Evolutionary conservation across 92 coral and sea anemone species (phyloP).

Genomic region (Diadumene lineata): DNA sequence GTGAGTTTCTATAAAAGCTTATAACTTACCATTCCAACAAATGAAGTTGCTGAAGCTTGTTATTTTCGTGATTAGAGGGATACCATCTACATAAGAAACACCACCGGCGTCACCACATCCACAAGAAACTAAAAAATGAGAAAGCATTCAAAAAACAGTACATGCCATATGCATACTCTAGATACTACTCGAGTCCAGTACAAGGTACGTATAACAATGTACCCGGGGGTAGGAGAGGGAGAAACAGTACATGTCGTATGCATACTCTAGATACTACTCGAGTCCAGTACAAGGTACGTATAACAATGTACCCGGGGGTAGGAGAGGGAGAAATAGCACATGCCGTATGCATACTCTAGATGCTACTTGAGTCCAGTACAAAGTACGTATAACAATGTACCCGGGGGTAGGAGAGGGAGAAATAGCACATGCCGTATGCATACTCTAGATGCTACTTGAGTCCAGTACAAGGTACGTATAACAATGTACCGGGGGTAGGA

Average conservation of each 20-base stretch:
- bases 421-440: not conserved
- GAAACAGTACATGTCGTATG: conserved; percentile 3
- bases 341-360: conserved; percentile 1
- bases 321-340: conserved; percentile 1
- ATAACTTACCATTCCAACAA: no score
- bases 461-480: conserved; percentile 9
- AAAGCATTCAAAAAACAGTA: conserved; percentile 9
- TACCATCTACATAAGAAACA: conserved; percentile 3
- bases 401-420: no score
- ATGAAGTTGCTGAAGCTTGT: not conserved
- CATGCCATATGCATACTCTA: not conserved
- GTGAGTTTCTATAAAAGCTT: no score
- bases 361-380: not conserved
- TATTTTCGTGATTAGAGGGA: not conserved
- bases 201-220: no score
- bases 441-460: conserved; percentile 4
- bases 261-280: conserved; percentile 3
- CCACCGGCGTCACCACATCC: no score
- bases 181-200: conserved; percentile 4
- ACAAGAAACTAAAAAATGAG: not conserved
- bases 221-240: no score
- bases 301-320: no score
- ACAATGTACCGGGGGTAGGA: no score
- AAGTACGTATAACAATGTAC: no score
- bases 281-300: conserved; percentile 8